Evolutionary conservation across 2,113 vertebrate species (phyloP).

Genomic region (Glaucomys volans): DNA sequence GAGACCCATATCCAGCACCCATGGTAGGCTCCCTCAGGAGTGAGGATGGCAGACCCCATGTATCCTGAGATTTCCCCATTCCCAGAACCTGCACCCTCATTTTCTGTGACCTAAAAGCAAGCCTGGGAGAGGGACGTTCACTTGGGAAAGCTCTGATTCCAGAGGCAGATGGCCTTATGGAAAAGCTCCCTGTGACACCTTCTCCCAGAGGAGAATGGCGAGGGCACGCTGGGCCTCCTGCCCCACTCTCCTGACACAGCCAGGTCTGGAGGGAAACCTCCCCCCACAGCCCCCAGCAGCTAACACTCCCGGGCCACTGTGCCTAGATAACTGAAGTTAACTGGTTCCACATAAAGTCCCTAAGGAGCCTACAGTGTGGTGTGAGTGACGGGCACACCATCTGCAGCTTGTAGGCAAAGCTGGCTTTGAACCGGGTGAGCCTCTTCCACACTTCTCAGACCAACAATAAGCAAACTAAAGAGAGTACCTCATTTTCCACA

Average conservation of each 20-base stretch:
- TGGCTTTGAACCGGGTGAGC: background rate
- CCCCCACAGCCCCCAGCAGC: background rate
- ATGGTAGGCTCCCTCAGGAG: background rate
- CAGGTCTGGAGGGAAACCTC: background rate
- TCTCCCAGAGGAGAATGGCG: background rate
- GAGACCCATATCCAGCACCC: background rate
- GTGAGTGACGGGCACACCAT: rapidly evolving
- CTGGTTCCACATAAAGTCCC: rapidly evolving
- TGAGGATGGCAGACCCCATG: background rate
- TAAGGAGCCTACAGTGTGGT: rapidly evolving
- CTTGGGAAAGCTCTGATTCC: background rate
- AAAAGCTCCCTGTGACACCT: background rate
- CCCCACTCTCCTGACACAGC: background rate
- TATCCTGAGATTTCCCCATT: background rate
- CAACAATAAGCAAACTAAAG: background rate
- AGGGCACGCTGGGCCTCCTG: rapidly evolving
- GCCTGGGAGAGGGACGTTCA: background rate
- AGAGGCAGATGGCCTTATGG: background rate
- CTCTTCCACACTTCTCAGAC: background rate
- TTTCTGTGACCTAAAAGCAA: background rate
- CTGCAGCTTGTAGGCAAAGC: background rate
- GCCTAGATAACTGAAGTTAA: background rate
- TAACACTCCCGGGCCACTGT: background rate
- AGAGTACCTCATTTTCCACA: background rate
- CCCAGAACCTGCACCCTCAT: background rate